A percentile compares a stretch with the other conserved stretches of the same genome.
phyloP scores from a whole-genome alignment of 2,113 vertebrate species.

The Rhinoderma darwinii region DNA sequence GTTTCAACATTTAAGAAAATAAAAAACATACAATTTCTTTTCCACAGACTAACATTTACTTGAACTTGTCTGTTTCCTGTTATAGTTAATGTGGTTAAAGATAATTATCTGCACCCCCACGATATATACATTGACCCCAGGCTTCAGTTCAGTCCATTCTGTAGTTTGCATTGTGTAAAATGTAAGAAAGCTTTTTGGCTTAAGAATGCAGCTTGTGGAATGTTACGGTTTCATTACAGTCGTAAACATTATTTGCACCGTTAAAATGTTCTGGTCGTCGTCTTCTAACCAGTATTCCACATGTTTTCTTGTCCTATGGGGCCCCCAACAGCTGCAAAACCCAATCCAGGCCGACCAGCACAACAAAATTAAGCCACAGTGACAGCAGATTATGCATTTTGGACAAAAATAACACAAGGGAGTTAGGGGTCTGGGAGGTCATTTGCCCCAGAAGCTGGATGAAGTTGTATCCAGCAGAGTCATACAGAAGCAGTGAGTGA shows the following conservation, averaged over 20 bases:
- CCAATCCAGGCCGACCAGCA: too few relatives aligned
- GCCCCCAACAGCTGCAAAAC: too few relatives aligned
- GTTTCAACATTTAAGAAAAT: too few relatives aligned
- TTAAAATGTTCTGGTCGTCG: background rate
- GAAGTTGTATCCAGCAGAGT: too few relatives aligned
- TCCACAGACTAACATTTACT: background rate
- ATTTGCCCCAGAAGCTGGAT: too few relatives aligned
- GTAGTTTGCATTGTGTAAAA: background rate
- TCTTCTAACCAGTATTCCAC: background rate
- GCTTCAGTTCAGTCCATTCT: background rate
- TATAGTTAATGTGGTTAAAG: background rate
- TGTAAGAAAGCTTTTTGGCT: background rate
- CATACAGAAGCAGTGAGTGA: too few relatives aligned
- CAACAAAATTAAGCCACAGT: too few relatives aligned
- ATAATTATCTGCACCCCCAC: background rate
- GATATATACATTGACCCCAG: background rate
- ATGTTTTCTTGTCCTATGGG: background rate
- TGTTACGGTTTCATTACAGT: conserved; percentile 1
- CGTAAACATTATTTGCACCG: background rate
- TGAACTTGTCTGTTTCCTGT: background rate
- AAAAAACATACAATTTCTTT: background rate
- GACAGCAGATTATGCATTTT: too few relatives aligned
- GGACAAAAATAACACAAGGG: too few relatives aligned
- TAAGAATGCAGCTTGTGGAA: background rate
- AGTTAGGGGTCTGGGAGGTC: too few relatives aligned